These are phyloP conservation scores for Parelbella ahira DNA, from an alignment of 2,888 invertebrate species.

Conservation along the genomic window DNA sequence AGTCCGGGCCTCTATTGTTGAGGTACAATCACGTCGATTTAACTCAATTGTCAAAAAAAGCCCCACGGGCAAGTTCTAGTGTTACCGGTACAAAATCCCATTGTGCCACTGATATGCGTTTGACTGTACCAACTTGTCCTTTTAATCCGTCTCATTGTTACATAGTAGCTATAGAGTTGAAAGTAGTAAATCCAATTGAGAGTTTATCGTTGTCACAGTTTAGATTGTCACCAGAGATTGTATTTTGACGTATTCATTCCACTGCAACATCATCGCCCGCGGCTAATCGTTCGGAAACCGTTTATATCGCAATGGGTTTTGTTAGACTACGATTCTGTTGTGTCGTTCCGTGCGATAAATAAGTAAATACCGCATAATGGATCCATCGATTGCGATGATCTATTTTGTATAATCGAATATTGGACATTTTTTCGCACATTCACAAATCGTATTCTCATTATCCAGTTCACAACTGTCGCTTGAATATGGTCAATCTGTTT, in stretches of 20 bases:
- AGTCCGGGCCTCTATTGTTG: conserved; percentile 40
- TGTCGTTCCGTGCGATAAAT: conserved; percentile 30
- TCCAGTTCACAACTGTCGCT: too few species aligned
- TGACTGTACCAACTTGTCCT: conserved; percentile 23
- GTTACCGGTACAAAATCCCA: conserved; percentile 54
- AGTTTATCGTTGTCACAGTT: conserved; percentile 31
- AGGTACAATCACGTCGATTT: conserved; percentile 43
- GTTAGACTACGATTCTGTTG: conserved; percentile 30
- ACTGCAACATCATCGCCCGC: conserved; percentile 55
- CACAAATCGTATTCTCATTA: too few species aligned
- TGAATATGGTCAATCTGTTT: too few species aligned
- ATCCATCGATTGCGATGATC: conserved; percentile 4
- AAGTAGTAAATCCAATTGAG: conserved; percentile 16
- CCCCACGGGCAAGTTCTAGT: conserved; percentile 66
- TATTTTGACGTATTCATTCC: conserved; percentile 78
- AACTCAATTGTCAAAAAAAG: conserved; percentile 45
- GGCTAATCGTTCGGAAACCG: conserved; percentile 68
- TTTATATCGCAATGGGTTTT: conserved; percentile 40
- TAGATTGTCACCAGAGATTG: conserved; percentile 66
- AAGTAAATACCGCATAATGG: conserved; percentile 35
- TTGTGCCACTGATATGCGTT: conserved; percentile 42
- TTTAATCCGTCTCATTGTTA: conserved; percentile 5
- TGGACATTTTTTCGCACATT: too few species aligned
- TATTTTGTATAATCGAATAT: too few species aligned
- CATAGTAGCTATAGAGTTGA: conserved; percentile 20